Conservation (phyloP, 2,888 invertebrate genomes). For the Nymphalis polychloros region DNA sequence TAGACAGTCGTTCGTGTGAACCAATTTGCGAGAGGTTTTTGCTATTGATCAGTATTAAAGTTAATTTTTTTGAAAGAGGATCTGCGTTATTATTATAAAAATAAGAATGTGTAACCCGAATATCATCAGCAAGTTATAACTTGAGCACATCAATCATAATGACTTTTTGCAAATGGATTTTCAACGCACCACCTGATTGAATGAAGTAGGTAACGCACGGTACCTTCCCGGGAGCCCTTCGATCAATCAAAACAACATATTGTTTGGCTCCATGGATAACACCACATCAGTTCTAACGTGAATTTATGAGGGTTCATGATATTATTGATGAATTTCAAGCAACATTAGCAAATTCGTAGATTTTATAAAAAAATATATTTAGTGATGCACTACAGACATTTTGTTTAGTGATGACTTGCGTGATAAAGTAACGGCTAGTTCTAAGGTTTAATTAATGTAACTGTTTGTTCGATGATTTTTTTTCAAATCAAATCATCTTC, state of each 20-base stretch:
- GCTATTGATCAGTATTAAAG: too few relatives aligned
- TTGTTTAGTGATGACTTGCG: too few relatives aligned
- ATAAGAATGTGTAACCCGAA: conserved; percentile 14
- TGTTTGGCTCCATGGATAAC: conserved; percentile 49
- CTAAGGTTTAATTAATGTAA: too few relatives aligned
- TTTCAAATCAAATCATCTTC: background rate
- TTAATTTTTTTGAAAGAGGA: background rate
- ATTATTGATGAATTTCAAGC: conserved; percentile 56
- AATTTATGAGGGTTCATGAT: conserved; percentile 50
- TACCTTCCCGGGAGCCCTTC: conserved; percentile 35
- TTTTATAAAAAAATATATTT: too few relatives aligned
- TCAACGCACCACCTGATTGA: conserved; percentile 47
- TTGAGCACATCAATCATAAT: conserved; percentile 40
- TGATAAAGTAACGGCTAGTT: too few relatives aligned
- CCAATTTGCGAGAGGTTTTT: too few relatives aligned
- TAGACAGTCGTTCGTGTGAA: too few relatives aligned
- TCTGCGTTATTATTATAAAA: conserved; percentile 9
- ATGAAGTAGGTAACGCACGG: conserved; percentile 40
- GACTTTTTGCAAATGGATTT: conserved; percentile 43
- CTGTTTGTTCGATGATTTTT: background rate
- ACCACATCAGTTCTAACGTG: conserved; percentile 47
- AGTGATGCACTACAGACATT: too few relatives aligned
- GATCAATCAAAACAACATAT: conserved; percentile 55
- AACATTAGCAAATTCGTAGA: conserved; percentile 64
- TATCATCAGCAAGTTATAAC: conserved; percentile 29